Evolutionary conservation across 2,888 invertebrate species (phyloP).

Genomic region (Calameuta idolon): DNA sequence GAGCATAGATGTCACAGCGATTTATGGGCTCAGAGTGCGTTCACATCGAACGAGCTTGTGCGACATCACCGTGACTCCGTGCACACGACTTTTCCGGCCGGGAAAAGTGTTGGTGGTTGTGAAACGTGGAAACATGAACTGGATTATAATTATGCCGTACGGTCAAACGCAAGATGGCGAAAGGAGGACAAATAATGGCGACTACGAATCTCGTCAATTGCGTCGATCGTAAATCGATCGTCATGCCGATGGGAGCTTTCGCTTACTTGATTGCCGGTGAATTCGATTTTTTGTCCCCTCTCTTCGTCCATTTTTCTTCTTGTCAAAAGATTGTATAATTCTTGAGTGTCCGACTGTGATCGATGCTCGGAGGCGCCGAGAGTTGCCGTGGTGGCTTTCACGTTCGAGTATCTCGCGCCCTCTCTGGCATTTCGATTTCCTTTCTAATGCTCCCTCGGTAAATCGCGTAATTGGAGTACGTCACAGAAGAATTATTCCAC

Average conservation of each 20-base stretch:
- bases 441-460: slow-evolving; percentile 25
- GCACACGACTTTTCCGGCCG: background rate
- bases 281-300: background rate
- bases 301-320: background rate
- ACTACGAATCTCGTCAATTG: background rate
- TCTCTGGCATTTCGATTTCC: slow-evolving; percentile 7
- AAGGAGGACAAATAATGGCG: background rate
- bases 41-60: background rate
- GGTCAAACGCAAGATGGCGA: background rate
- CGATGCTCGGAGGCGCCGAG: background rate
- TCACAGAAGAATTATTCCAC: background rate
- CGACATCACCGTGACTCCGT: background rate
- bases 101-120: background rate
- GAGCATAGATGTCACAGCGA: background rate
- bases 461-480: slow-evolving; percentile 1
- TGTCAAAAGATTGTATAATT: background rate
- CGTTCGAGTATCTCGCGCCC: background rate
- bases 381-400: background rate
- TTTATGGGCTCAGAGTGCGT: background rate
- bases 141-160: background rate
- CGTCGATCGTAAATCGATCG: background rate
- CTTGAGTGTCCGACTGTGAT: background rate
- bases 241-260: background rate
- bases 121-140: background rate
- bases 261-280: background rate